Evolutionary conservation across 2,113 vertebrate genomes (phyloP).

Genomic region (Asarcornis scutulata): DNA sequence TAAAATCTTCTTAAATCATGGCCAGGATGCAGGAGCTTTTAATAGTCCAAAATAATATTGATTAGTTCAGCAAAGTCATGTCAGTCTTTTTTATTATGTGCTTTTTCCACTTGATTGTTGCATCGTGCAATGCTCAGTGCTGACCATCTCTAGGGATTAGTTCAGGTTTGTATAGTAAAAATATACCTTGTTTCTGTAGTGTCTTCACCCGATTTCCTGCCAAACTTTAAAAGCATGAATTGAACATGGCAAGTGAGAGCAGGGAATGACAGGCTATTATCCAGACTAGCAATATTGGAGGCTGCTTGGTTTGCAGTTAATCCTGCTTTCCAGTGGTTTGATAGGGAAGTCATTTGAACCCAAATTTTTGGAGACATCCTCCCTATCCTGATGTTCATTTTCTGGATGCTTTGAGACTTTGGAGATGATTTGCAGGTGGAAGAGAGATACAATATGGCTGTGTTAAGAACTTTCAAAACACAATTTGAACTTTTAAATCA

Average conservation of each 20-base stretch:
- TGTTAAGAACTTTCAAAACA: background rate
- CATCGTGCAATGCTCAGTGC: background rate
- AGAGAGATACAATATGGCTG: background rate
- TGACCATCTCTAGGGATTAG: background rate
- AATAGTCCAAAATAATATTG: background rate
- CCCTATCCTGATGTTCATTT: background rate
- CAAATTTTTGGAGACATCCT: background rate
- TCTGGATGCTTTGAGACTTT: background rate
- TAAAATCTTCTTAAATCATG: background rate
- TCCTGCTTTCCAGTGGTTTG: background rate
- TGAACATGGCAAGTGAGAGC: background rate
- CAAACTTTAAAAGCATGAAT: background rate
- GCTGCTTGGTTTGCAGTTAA: background rate
- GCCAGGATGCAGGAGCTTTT: background rate
- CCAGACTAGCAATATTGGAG: background rate
- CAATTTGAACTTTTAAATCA: background rate
- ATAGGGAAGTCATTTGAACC: background rate
- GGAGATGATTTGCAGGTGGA: background rate
- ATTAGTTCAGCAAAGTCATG: conserved; percentile 2
- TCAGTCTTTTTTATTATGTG: background rate
- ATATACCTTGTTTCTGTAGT: background rate
- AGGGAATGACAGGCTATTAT: background rate
- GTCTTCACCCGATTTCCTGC: background rate
- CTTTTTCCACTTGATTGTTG: background rate
- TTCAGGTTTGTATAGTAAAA: background rate